These are phyloP conservation scores for Perognathus longimembris DNA, from an alignment of 2,113 vertebrate species.

Conservation along the genomic window DNA sequence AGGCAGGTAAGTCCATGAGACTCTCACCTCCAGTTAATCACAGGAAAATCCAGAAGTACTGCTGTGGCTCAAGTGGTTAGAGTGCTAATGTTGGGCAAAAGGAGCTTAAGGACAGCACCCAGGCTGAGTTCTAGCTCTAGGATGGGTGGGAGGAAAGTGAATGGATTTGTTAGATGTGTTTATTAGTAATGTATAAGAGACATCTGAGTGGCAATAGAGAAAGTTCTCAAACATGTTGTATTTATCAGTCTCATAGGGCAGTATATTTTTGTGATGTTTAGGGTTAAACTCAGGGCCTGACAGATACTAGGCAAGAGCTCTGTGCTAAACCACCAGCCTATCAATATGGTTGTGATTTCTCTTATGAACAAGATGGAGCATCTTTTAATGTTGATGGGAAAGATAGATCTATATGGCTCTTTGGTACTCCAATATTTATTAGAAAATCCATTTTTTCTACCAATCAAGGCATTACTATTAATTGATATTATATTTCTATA, in stretches of 20 bases:
- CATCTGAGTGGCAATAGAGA: not conserved
- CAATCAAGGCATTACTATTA: not conserved
- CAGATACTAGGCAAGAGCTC: not conserved
- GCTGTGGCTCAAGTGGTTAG: too few relatives aligned
- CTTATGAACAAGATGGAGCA: not conserved
- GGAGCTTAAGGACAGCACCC: too few relatives aligned
- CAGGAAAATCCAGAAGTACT: too few relatives aligned
- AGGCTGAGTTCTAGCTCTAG: too few relatives aligned
- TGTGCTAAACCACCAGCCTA: not conserved
- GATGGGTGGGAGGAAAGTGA: too few relatives aligned
- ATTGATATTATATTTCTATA: not conserved
- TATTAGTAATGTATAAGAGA: not conserved
- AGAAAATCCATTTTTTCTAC: slow-evolving; percentile 20
- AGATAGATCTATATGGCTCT: not conserved
- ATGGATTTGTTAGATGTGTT: not conserved
- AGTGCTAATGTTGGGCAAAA: too few relatives aligned
- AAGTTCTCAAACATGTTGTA: not conserved
- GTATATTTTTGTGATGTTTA: not conserved
- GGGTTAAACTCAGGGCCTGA: not conserved
- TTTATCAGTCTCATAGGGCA: not conserved
- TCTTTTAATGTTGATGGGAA: not conserved
- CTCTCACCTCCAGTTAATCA: too few relatives aligned
- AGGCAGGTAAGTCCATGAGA: too few relatives aligned
- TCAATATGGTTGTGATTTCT: not conserved
- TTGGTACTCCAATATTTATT: not conserved